Conservation (phyloP, 2,113 vertebrate genomes). For the Beaufortia kweichowensis region DNA sequence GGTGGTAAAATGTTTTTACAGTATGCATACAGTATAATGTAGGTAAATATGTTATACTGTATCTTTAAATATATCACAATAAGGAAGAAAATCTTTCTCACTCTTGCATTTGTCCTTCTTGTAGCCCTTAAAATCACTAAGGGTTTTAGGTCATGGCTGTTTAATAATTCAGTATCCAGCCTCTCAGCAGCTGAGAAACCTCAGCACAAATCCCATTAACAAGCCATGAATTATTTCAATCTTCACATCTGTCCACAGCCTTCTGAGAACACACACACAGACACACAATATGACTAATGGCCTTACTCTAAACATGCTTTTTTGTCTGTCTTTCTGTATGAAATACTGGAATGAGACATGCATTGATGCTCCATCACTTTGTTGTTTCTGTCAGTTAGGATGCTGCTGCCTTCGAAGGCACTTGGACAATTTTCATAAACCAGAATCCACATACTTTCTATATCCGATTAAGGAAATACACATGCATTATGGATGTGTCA, state of each 20-base stretch:
- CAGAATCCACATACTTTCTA: no score
- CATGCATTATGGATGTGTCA: no score
- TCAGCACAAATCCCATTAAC: slow-evolving; percentile 73
- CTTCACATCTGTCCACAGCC: slow-evolving; percentile 55
- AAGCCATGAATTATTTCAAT: slow-evolving; percentile 66
- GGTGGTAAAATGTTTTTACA: no score
- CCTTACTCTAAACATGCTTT: slow-evolving; percentile 54
- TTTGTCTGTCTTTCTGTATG: slow-evolving; percentile 45
- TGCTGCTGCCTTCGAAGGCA: no score
- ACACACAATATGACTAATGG: slow-evolving; percentile 69
- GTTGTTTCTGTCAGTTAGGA: no score
- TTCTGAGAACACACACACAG: slow-evolving; percentile 34
- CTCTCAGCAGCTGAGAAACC: slow-evolving; percentile 52
- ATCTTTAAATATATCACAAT: slow-evolving; percentile 55
- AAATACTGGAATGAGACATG: no score
- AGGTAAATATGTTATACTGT: neutral
- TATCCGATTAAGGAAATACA: no score
- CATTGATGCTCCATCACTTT: no score
- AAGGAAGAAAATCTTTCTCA: neutral
- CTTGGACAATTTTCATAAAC: no score
- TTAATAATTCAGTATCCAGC: slow-evolving; percentile 72
- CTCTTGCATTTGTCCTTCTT: slow-evolving; percentile 28
- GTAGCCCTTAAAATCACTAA: slow-evolving; percentile 57
- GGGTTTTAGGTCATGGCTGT: slow-evolving; percentile 59
- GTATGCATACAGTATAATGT: neutral